A percentile compares a stretch with the other conserved stretches of the same genome.
Evolutionary conservation across 2,888 invertebrate genomes (phyloP).

Genomic region (Stegana nigrithorax): DNA sequence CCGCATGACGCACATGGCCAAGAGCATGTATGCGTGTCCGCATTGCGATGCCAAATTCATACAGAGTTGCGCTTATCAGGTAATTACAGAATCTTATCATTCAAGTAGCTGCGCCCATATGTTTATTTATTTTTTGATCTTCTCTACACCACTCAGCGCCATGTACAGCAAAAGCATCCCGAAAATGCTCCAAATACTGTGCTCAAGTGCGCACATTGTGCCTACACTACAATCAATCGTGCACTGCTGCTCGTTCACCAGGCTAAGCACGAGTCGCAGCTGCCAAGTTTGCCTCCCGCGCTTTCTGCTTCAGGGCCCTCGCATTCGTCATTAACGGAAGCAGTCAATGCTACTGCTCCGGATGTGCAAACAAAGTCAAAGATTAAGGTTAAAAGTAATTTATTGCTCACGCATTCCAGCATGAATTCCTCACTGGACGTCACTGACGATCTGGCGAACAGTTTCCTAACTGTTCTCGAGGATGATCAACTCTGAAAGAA

Average conservation of each 20-base stretch:
- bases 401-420: conserved; percentile 50
- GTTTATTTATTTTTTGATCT: background rate
- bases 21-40: conserved; percentile 81
- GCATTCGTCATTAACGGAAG: background rate
- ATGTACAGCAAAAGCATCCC: conserved; percentile 84
- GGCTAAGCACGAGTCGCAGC: conserved; percentile 54
- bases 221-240: conserved; percentile 65
- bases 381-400: conserved; percentile 65
- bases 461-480: background rate
- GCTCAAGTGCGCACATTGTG: conserved; percentile 62
- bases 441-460: background rate
- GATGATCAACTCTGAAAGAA: background rate
- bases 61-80: conserved; percentile 82
- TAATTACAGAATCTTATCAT: conserved; percentile 26
- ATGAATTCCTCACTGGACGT: background rate
- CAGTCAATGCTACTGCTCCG: background rate
- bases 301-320: background rate
- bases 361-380: conserved; percentile 46
- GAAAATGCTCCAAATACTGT: conserved; percentile 74
- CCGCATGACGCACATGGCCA: conserved; percentile 78
- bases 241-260: conserved; percentile 63
- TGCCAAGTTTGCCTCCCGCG: background rate
- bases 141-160: conserved; percentile 68
- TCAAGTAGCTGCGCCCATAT: background rate
- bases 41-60: conserved; percentile 84